Evolutionary conservation across 2,797 vertebrate species (phyloP).

Genomic region (Gorsachius magnificus): DNA sequence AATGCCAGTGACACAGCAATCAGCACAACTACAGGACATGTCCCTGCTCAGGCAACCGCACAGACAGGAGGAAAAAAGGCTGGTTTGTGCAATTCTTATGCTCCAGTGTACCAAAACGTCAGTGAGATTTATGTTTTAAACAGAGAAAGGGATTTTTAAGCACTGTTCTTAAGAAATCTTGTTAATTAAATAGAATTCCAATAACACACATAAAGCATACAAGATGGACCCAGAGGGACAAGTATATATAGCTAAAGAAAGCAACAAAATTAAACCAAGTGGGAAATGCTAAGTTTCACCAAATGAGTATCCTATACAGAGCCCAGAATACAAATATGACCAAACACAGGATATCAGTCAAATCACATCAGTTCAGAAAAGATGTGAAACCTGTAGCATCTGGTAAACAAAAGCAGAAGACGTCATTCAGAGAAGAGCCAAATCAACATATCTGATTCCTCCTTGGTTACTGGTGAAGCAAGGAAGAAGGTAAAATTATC

Average conservation of each 20-base stretch:
- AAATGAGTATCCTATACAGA: background rate
- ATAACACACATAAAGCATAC: background rate
- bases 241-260: background rate
- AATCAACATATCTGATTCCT: background rate
- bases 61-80: background rate
- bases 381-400: fast-evolving
- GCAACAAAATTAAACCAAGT: background rate
- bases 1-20: background rate
- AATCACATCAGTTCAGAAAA: background rate
- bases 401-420: background rate
- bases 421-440: background rate
- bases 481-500: background rate
- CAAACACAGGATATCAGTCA: background rate
- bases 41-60: background rate
- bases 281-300: background rate
- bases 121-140: background rate
- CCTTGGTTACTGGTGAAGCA: background rate
- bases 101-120: background rate
- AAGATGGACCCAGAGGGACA: background rate
- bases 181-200: background rate
- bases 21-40: background rate
- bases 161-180: background rate
- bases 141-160: background rate
- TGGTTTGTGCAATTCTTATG: background rate
- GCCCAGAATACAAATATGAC: background rate